Conservation (phyloP, 2,113 vertebrate species). For the Odobenus rosmarus region DNA sequence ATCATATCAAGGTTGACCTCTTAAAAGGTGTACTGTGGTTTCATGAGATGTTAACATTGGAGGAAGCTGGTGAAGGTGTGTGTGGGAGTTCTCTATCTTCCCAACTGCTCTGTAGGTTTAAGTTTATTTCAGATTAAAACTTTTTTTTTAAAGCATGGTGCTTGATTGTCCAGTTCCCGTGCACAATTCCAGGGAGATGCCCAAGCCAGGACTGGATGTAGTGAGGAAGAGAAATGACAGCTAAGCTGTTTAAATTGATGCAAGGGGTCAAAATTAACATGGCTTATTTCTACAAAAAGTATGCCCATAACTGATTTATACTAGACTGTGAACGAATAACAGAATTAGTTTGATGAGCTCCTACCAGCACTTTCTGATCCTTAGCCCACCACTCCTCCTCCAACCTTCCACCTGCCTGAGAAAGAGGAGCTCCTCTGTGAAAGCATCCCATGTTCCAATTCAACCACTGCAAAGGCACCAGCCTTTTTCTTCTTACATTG, state of each 20-base stretch:
- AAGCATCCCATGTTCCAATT: not conserved
- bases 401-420: not conserved
- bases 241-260: not conserved
- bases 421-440: not conserved
- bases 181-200: not conserved
- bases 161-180: not conserved
- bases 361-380: not conserved
- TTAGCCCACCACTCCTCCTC: not conserved
- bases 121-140: not conserved
- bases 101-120: not conserved
- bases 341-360: not conserved
- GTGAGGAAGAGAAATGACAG: accelerated
- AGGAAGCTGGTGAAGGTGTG: not conserved
- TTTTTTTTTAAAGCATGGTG: not conserved
- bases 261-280: not conserved
- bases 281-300: not conserved
- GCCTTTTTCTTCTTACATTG: slow-evolving; percentile 41
- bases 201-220: not conserved
- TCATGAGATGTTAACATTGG: not conserved
- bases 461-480: slow-evolving; percentile 9
- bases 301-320: not conserved
- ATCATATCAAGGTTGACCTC: not conserved
- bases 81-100: not conserved
- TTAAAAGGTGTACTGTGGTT: not conserved
- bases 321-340: not conserved